Conservation (phyloP, 2,888 invertebrate species). For the Elmis aenea region DNA sequence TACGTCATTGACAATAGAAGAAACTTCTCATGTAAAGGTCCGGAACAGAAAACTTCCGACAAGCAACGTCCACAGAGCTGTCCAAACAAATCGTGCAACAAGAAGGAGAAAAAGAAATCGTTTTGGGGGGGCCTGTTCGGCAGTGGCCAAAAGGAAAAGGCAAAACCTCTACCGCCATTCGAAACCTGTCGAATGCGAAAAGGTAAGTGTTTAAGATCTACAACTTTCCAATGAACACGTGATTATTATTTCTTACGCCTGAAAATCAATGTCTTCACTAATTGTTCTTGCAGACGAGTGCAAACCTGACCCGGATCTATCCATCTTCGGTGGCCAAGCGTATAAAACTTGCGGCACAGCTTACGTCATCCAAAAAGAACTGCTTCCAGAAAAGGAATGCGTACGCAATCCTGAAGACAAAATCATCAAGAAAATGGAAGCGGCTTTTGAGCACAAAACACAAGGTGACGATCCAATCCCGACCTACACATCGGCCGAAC, state of each 20-base stretch:
- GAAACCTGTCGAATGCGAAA: slow-evolving; percentile 13
- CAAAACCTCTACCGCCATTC: slow-evolving; percentile 9
- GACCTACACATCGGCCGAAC: slow-evolving; percentile 31
- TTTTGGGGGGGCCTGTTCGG: slow-evolving; percentile 17
- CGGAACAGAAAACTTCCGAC: neutral
- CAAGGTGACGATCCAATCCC: slow-evolving; percentile 35
- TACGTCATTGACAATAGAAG: slow-evolving; percentile 9
- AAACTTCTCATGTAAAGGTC: neutral
- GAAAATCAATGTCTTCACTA: neutral
- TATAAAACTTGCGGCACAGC: slow-evolving; percentile 38
- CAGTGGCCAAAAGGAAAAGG: neutral
- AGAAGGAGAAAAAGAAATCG: slow-evolving; percentile 17
- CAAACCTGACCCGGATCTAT: slow-evolving; percentile 30
- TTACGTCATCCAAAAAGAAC: slow-evolving; percentile 36
- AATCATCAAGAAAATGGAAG: slow-evolving; percentile 33
- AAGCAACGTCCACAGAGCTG: slow-evolving; percentile 1
- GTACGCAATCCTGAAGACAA: slow-evolving; percentile 27
- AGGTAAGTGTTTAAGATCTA: neutral
- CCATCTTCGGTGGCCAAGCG: slow-evolving; percentile 30
- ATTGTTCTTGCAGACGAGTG: slow-evolving; percentile 3
- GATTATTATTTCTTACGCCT: no score
- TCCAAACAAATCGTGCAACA: slow-evolving; percentile 13
- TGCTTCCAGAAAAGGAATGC: slow-evolving; percentile 11
- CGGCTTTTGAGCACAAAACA: slow-evolving; percentile 33
- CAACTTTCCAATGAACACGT: no score